These are phyloP conservation scores for Tolypeutes matacus DNA, from an alignment of 2,797 vertebrate species.

Conservation along the genomic window DNA sequence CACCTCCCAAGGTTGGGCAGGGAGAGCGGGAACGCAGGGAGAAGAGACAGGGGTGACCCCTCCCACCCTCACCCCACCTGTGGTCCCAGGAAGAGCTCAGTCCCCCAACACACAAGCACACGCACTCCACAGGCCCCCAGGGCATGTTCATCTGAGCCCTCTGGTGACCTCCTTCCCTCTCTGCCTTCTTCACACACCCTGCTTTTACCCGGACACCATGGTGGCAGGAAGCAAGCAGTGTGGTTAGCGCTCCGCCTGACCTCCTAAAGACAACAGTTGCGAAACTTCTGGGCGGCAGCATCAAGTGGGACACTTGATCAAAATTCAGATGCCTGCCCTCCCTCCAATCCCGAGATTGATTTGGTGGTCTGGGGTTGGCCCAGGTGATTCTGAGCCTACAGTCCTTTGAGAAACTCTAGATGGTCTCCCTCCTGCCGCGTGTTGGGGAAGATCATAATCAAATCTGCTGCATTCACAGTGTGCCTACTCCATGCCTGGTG, in stretches of 20 bases:
- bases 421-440: not conserved
- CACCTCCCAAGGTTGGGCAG: not conserved
- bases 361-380: not conserved
- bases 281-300: not conserved
- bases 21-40: too few relatives aligned
- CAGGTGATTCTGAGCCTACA: too few relatives aligned
- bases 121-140: not conserved
- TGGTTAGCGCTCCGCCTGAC: too few relatives aligned
- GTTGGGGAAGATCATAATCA: not conserved
- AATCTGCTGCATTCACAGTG: accelerated
- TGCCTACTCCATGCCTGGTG: not conserved
- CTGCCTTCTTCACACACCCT: not conserved
- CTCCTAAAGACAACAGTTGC: not conserved
- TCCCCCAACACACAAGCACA: too few relatives aligned
- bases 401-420: not conserved
- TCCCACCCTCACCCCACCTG: not conserved
- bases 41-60: not conserved
- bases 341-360: not conserved
- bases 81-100: too few relatives aligned
- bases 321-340: not conserved
- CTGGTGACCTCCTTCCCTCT: not conserved
- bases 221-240: not conserved
- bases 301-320: not conserved
- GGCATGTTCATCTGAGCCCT: not conserved
- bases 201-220: not conserved